Conservation (phyloP, 2,888 invertebrate species). For the Pomacea canaliculata region DNA sequence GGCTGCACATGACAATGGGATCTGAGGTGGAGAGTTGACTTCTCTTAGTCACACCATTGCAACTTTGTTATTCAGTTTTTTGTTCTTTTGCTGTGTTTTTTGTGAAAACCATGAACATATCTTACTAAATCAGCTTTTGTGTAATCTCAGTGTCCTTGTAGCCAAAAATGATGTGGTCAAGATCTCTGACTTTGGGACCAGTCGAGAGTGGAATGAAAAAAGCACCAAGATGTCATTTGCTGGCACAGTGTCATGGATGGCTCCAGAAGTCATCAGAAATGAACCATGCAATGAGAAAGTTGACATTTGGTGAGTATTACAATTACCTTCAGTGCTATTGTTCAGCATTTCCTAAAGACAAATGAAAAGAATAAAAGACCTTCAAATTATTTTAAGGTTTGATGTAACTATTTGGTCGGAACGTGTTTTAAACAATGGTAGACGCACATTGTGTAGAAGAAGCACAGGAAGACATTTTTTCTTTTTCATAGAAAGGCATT, state of each 20-base stretch:
- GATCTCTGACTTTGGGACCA: constrained; percentile 98
- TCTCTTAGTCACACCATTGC: too few relatives aligned
- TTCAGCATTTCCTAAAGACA: not conserved
- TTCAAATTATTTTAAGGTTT: not conserved
- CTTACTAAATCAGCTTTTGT: not conserved
- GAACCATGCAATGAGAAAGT: constrained; percentile 97
- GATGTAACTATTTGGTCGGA: not conserved
- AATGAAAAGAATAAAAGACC: not conserved
- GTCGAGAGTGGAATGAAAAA: constrained; percentile 90
- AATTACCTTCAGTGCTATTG: not conserved
- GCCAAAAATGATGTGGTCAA: constrained; percentile 77
- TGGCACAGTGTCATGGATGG: constrained; percentile 99
- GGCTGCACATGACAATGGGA: too few relatives aligned
- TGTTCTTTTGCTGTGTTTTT: too few relatives aligned
- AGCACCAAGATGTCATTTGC: constrained; percentile 98
- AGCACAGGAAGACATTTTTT: too few relatives aligned
- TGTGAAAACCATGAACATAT: too few relatives aligned
- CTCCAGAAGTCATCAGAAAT: constrained; percentile 97
- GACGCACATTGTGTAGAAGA: too few relatives aligned
- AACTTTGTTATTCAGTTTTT: too few relatives aligned
- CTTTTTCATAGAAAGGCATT: too few relatives aligned
- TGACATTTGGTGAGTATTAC: constrained; percentile 85
- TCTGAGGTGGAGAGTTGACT: too few relatives aligned
- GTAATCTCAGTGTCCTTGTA: constrained; percentile 69
- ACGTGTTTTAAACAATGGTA: too few relatives aligned